Evolutionary conservation across 2,797 vertebrate species (phyloP).

Genomic region (Rhincodon typus): DNA sequence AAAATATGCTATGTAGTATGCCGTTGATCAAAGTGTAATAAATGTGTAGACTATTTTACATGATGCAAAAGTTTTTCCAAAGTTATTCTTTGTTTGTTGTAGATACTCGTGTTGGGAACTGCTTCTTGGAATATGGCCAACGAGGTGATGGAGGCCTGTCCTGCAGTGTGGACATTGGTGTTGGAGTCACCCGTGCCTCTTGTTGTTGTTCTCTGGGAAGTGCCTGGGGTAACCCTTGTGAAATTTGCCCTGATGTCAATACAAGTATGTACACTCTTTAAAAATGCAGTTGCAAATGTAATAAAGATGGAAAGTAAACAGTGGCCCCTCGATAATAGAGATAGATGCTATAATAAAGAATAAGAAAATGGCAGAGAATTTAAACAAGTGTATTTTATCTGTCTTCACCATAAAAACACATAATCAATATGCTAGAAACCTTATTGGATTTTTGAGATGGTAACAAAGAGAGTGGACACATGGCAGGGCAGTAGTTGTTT

Average conservation of each 20-base stretch:
- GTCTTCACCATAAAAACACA: background rate
- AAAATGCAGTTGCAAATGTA: background rate
- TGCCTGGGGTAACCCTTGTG: constrained; percentile 73
- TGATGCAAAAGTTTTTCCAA: background rate
- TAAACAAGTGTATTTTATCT: background rate
- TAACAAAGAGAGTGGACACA: background rate
- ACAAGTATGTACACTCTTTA: constrained; percentile 59
- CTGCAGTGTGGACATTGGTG: constrained; percentile 69
- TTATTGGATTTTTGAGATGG: background rate
- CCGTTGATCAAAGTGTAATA: background rate
- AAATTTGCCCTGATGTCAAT: constrained; percentile 67
- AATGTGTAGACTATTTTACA: background rate
- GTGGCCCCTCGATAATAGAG: background rate
- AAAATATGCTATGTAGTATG: background rate
- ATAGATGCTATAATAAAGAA: background rate
- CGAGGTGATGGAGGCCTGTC: constrained; percentile 59
- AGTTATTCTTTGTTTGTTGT: background rate
- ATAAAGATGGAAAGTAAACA: background rate
- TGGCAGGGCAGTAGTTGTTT: background rate
- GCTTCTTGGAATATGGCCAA: constrained; percentile 63
- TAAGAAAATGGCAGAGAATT: background rate
- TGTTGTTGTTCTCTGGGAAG: constrained; percentile 72
- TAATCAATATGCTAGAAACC: background rate
- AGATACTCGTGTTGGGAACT: constrained; percentile 71
- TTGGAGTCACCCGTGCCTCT: constrained; percentile 68